Conservation (phyloP, 1,140 invertebrate species). For the Drosophila kohkoa region DNA sequence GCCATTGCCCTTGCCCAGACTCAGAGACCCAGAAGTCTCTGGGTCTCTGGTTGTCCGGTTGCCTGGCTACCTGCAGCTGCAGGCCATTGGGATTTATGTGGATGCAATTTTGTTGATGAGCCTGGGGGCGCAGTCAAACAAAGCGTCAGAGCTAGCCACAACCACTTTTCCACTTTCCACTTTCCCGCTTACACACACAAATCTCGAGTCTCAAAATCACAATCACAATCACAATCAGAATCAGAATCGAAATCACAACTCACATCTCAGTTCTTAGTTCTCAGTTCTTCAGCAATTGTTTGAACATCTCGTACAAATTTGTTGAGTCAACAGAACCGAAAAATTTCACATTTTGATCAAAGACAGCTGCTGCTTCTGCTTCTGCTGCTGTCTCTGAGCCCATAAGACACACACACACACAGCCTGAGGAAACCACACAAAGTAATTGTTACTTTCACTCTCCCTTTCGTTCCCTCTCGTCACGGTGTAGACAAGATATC, state of each 20-base stretch:
- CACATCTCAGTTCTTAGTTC: conserved; percentile 6
- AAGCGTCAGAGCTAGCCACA: conserved; percentile 18
- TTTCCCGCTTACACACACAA: neutral
- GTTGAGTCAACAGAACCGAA: conserved; percentile 29
- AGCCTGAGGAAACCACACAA: conserved; percentile 25
- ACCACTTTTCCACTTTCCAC: conserved; percentile 1
- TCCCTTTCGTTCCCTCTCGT: too few relatives aligned
- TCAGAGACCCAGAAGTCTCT: neutral
- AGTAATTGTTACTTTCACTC: conserved; percentile 4
- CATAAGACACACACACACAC: conserved; percentile 7
- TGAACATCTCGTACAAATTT: conserved; percentile 25
- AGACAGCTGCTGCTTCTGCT: conserved; percentile 15
- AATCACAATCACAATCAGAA: conserved; percentile 6
- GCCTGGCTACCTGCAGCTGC: conserved; percentile 41
- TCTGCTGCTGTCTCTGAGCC: neutral
- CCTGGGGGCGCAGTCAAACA: conserved; percentile 44
- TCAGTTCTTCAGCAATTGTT: conserved; percentile 25
- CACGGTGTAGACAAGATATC: neutral
- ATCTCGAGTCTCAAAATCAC: neutral
- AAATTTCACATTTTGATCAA: conserved; percentile 48
- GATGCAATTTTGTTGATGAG: conserved; percentile 59
- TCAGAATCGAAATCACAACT: conserved; percentile 7
- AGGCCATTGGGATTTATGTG: conserved; percentile 56
- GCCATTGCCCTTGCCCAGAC: conserved; percentile 35
- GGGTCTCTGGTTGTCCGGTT: conserved; percentile 9